Base-by-base conservation (phyloP, 2,113 vertebrate genomes). In the Connochaetes taurinus region DNA sequence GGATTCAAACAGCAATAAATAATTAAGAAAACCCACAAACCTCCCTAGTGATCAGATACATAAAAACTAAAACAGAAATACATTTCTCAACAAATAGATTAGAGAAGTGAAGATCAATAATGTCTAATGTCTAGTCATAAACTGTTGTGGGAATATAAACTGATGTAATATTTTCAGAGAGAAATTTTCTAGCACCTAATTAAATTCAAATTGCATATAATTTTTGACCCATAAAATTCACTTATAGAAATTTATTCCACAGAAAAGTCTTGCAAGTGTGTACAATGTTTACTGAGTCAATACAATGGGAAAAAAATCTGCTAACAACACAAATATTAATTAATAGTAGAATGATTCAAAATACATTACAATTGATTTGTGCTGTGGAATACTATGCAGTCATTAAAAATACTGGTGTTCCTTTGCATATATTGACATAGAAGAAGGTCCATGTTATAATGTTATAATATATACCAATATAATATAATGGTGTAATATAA, bases 131-230 rank as follows among this genome's bases (percentile, higher is more conserved):
- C 93, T 97, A 91, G 40, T 93, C 45, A 90, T 96, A 96, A 97
- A 95, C 94, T 95, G 16, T 64, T 86, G 40, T 93, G 83, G 90
- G 92, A 92, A 57, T 92, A 93, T 93, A 96, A 94, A 96, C 62
- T 67, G 50, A 36, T 87, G 21, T 57, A 83, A 95, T 95, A 82
- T 78, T 89, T 93, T 97, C 64, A 86, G 76, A 90, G 40, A 94
- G 84, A 96, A 97, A 95, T 84, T 96, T 57, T 94, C 89, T 64
- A 95, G 67, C 40, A 95, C 15, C 90, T 97, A 96, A 96, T 97
- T 93, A 97, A 94, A 95, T 97, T 91, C 80, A 95, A 97, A 97
- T 81, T 57, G 57, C 80, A 58, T 82, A 50, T 84, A 85, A 92
- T 84, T 93, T 93, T 96, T 95, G 67, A 97, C 89, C 40, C 83